Evolutionary conservation across 2,797 vertebrate genomes (phyloP).

Genomic region (Phrynocephalus guinanensis): DNA sequence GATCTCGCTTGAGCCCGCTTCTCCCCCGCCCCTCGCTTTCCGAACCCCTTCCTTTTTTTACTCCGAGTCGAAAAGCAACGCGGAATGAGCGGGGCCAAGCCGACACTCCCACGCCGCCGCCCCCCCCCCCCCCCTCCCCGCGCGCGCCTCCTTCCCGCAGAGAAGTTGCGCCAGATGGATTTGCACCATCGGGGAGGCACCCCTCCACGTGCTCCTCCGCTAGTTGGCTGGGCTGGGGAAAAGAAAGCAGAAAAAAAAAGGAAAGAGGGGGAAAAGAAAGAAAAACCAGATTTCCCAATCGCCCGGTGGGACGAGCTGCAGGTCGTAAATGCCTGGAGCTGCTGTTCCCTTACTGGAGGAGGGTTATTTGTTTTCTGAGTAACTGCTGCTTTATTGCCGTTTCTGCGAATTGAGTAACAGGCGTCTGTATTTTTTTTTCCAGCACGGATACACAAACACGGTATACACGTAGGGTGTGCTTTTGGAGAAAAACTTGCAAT

Average conservation of each 20-base stretch:
- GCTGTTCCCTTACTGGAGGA: neutral
- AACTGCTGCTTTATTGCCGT: too few relatives aligned
- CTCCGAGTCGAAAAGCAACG: neutral
- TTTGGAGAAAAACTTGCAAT: too few relatives aligned
- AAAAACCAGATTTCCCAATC: neutral
- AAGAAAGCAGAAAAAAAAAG: neutral
- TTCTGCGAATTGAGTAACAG: too few relatives aligned
- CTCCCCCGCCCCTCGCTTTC: neutral
- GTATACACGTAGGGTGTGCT: too few relatives aligned
- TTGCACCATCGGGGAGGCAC: neutral
- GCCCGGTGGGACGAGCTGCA: neutral
- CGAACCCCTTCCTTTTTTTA: neutral
- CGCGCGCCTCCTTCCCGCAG: neutral
- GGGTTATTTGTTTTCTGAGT: too few relatives aligned
- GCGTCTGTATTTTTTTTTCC: too few relatives aligned
- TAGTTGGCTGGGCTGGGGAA: neutral
- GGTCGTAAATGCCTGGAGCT: neutral
- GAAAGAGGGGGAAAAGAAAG: neutral
- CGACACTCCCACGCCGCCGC: neutral
- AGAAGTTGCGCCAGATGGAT: neutral
- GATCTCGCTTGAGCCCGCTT: too few relatives aligned
- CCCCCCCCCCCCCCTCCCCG: too few relatives aligned
- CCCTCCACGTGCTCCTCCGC: neutral
- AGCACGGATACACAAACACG: too few relatives aligned
- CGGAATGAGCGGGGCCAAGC: neutral